Conservation (phyloP, 2,888 invertebrate genomes). For the Melinopterus prodromus region DNA sequence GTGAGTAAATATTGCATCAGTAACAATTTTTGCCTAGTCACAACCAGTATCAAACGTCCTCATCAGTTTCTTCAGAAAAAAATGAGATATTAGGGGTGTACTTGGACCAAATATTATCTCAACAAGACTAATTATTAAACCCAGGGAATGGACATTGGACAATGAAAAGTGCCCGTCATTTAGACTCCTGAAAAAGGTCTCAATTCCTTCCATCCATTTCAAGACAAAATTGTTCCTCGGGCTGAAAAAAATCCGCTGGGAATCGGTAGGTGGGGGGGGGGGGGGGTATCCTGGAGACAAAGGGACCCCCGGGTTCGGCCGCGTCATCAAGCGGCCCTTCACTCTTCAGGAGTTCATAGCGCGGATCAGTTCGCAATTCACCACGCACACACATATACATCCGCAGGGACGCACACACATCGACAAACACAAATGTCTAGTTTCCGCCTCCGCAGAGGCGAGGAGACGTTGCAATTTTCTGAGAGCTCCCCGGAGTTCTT, state of each 20-base stretch:
- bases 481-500: slow-evolving; percentile 61
- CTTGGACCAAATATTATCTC: no score
- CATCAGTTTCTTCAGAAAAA: no score
- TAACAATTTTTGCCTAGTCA: no score
- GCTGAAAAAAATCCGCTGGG: background rate
- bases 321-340: slow-evolving; percentile 54
- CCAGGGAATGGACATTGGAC: background rate
- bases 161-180: background rate
- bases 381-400: slow-evolving; percentile 13
- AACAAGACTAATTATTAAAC: no score
- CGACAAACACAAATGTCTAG: slow-evolving; percentile 45
- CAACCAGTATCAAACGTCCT: no score
- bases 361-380: slow-evolving; percentile 36
- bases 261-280: background rate
- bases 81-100: no score
- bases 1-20: no score
- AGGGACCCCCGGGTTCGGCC: slow-evolving; percentile 47
- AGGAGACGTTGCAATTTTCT: slow-evolving; percentile 63
- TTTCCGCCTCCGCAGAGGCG: slow-evolving; percentile 53
- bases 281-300: background rate
- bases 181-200: background rate
- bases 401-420: slow-evolving; percentile 13
- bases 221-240: background rate
- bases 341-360: slow-evolving; percentile 48
- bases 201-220: background rate